These are phyloP conservation scores for Tychaedon coryphoeus DNA, from an alignment of 2,113 vertebrate genomes.

Conservation along the genomic window DNA sequence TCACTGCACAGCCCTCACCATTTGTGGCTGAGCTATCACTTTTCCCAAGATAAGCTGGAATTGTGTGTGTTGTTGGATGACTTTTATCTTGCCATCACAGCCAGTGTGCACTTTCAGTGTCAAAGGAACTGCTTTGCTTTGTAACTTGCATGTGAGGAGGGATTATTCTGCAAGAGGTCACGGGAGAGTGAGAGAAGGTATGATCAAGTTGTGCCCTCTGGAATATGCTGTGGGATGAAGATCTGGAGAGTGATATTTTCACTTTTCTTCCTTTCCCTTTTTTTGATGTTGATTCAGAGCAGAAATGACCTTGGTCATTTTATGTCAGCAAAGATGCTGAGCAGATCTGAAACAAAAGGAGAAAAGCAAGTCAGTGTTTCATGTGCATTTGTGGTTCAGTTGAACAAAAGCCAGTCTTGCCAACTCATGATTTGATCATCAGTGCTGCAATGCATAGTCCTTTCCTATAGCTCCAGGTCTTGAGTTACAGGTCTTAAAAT, in stretches of 20 bases:
- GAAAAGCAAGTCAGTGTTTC: conserved; percentile 16
- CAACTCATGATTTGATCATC: conserved; percentile 57
- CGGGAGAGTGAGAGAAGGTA: conserved; percentile 58
- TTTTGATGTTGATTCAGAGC: conserved; percentile 55
- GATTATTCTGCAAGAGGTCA: conserved; percentile 67
- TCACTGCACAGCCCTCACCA: not conserved
- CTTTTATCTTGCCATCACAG: conserved; percentile 66
- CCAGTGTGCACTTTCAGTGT: not conserved
- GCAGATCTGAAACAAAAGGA: conserved; percentile 47
- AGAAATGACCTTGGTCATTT: conserved; percentile 49
- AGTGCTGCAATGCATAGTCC: not conserved
- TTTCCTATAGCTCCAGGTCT: conserved; percentile 33
- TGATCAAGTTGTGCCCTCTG: not conserved
- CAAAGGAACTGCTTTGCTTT: conserved; percentile 54
- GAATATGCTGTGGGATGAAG: conserved; percentile 13
- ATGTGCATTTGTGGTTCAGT: conserved; percentile 37
- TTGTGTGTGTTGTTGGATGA: conserved; percentile 36
- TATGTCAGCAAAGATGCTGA: conserved; percentile 38
- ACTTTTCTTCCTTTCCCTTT: not conserved
- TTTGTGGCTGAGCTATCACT: conserved; percentile 50
- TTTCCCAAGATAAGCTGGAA: conserved; percentile 69
- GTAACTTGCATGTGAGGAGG: not conserved
- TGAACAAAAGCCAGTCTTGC: conserved; percentile 46
- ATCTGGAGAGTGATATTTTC: conserved; percentile 16
- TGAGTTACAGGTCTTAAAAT: conserved; percentile 11